Base-by-base conservation (phyloP, 2,888 invertebrate genomes). In the Cetonia aurata region DNA sequence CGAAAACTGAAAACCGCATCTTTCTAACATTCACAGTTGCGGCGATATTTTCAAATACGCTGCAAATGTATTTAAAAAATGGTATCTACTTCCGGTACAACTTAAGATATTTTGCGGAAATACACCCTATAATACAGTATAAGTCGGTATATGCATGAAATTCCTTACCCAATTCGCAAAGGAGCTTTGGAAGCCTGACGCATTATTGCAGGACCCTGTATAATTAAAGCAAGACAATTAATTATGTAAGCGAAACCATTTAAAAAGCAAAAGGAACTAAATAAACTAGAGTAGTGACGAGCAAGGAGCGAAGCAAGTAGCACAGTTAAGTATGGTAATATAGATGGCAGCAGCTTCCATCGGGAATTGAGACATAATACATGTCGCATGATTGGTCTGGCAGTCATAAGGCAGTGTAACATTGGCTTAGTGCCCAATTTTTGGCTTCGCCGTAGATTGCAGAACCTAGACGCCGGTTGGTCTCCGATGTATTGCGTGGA, bases 351-450 rank as follows among this genome's bases (percentile, higher is more conserved):
- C 72, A 44, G 57, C 69, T 67, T 70, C 69, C 65, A 65, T 72
- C 69, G 55, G 52, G 70, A 71, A 73, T 71, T 69, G 71, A 73
- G 71, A 72, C 74, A 69, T 65, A 71, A 75, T 77, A 71, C 74
- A 76, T 75, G 73, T 73, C 74, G 72, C 71, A 75, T 74, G 76
- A 77, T 76, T 76, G 76, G 75, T 72, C 74, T 71, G 73, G 74
- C 71, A 72, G 76, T 75, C 72, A 73, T 75, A 75, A 76, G 76
- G 71, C 73, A 69, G 71, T 71, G 75, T 69, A 74, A 71, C 55
- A 65, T 73, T 78, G 77, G 77, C 77, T 68, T 67, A 10, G 69
- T 77, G 78, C 78, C 78, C 74, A 75, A 53, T 75, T 75, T 75
- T 74, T 71, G 73, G 68, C 74, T 48, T 60, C 75, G 74, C 72